Base-by-base conservation (phyloP, 2,888 invertebrate genomes). In the Germaria angustata region DNA sequence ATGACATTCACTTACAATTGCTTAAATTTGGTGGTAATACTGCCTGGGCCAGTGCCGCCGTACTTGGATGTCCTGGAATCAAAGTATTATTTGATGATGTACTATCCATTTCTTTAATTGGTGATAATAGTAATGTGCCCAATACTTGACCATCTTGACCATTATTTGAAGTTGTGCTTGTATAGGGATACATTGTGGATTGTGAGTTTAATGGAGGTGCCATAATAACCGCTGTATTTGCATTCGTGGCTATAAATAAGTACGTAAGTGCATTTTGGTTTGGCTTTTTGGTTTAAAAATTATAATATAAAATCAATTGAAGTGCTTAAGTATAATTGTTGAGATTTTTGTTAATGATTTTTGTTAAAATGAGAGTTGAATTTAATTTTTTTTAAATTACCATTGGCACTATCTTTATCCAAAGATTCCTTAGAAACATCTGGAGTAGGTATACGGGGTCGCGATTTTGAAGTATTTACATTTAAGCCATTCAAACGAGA, bases 381-480 rank as follows among this genome's bases (percentile, higher is more conserved):
- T 28, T 6, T 28, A 28, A 28, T 28, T 28, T 28, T 6, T 28
- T 46, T 46, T 22, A 34, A 65, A 53, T 94, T 92, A 88, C 94
- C 85, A 81, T 85, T 86, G 28, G 61, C 9, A 63, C 34, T 93
- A 87, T 95, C 95, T 72, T 95, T 93, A 86, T 95, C 95, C 79
- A 94, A 92, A 22, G 94, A 93, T 90, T 96, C 96, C 90, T 96
- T 96, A 36, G 95, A 94, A 7, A 96, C 96, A 89, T 97, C 97
- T 0, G 97, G 97, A 7, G 97, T 97, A 44, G 97, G 97, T 86
- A 97, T 96, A 68, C 97, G 93, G n/a, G 97, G 97, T 72, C 97
- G 93, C 88, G 95, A 95, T 88, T 95, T 95, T 61, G 89, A 86
- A 77, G 86, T 85, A 83, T 88, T 88, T 2, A 87, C 85, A 84